Evolutionary conservation across 2,113 vertebrate genomes (phyloP).

Genomic region (Istiophorus platypterus): DNA sequence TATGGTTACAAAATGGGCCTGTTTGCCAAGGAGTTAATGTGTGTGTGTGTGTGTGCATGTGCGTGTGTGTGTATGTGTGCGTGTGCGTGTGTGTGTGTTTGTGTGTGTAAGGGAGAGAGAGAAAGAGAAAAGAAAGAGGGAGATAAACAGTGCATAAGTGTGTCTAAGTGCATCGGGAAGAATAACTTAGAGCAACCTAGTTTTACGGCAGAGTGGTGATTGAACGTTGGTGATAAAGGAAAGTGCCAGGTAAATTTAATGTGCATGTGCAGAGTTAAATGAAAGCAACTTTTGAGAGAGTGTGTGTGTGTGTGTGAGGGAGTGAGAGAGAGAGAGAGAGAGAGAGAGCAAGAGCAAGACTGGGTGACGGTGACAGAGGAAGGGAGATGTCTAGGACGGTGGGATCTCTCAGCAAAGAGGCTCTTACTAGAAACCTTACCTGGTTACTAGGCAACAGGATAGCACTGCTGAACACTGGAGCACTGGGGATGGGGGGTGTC

Average conservation of each 20-base stretch:
- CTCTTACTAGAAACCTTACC: conserved; percentile 78
- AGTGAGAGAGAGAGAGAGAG: not conserved
- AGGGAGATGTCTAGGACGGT: conserved; percentile 66
- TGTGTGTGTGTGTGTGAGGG: conserved; percentile 24
- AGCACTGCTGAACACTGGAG: conserved; percentile 67
- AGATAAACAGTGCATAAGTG: not conserved
- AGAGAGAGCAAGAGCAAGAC: not conserved
- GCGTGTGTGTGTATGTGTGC: conserved; percentile 7
- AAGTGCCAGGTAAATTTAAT: conserved; percentile 45
- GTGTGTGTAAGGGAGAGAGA: not conserved
- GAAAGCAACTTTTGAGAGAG: conserved; percentile 40
- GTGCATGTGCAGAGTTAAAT: conserved; percentile 36
- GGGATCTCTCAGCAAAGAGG: conserved; percentile 59
- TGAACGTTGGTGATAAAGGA: conserved; percentile 51
- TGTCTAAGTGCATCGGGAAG: conserved; percentile 28
- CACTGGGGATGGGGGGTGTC: conserved; percentile 39
- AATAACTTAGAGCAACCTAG: conserved; percentile 40
- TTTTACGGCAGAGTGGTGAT: conserved; percentile 42
- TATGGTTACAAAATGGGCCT: conserved; percentile 56
- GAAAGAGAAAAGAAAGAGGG: not conserved
- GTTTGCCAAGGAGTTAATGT: not conserved
- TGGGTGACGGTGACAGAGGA: conserved; percentile 33
- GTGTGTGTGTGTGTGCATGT: conserved; percentile 19
- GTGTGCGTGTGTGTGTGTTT: conserved; percentile 13
- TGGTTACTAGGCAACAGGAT: conserved; percentile 83